A percentile compares a stretch with the other conserved stretches of the same genome.
Conservation (phyloP, 2,113 vertebrate species). For the Psophia crepitans region DNA sequence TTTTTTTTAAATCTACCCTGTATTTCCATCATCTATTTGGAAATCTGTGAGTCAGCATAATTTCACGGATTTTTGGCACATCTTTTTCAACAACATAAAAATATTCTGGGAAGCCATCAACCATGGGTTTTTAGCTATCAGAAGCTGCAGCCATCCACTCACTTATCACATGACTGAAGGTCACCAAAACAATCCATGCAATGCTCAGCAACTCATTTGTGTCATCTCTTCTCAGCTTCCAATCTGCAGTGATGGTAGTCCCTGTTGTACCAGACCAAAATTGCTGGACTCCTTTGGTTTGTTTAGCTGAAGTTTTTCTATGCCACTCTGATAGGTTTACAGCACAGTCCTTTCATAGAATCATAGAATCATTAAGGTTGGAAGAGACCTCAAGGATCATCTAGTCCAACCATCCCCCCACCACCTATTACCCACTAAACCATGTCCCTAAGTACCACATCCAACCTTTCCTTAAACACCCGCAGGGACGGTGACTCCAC, state of each 20-base stretch:
- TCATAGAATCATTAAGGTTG: no score
- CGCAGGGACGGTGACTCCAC: no score
- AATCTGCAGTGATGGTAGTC: neutral
- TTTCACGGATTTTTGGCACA: neutral
- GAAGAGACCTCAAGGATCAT: no score
- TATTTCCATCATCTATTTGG: neutral
- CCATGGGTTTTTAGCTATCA: neutral
- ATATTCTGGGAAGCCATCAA: neutral
- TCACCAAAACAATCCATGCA: neutral
- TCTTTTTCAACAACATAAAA: neutral
- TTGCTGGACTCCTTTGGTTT: neutral
- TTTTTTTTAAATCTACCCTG: neutral
- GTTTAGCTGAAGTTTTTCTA: neutral
- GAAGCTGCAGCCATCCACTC: neutral
- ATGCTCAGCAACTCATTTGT: neutral
- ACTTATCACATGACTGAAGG: neutral
- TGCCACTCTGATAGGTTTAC: neutral
- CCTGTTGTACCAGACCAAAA: neutral
- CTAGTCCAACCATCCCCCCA: no score
- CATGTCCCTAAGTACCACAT: no score
- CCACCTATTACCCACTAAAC: no score
- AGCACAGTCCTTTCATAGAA: fast-evolving
- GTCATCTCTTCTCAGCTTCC: neutral
- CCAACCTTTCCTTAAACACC: no score
- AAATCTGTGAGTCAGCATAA: neutral